Conservation (phyloP, 1,140 invertebrate genomes). For the Mamestra configurata region DNA sequence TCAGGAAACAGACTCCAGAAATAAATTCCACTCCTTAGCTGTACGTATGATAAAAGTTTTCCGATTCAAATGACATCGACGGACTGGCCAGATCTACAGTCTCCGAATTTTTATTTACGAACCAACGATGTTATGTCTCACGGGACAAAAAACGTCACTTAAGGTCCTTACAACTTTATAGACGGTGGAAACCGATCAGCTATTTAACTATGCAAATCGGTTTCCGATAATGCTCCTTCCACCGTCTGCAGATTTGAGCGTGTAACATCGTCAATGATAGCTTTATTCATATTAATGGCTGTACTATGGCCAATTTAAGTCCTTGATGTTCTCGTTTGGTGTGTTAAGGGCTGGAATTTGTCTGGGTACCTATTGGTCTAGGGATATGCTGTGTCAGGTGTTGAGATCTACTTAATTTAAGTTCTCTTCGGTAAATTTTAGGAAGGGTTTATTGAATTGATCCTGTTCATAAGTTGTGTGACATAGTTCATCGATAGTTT, state of each 20-base stretch:
- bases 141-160: conserved; percentile 10
- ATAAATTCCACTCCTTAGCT: too few species aligned
- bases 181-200: conserved; percentile 37
- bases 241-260: conserved; percentile 31
- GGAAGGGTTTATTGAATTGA: too few species aligned
- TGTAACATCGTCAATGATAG: conserved; percentile 47
- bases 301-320: conserved; percentile 31
- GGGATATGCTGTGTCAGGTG: too few species aligned
- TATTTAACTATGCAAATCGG: conserved; percentile 59
- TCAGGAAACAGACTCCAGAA: too few species aligned
- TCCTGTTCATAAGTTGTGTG: too few species aligned
- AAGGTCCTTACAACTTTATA: conserved; percentile 15
- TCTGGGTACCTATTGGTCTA: too few species aligned
- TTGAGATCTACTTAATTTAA: too few species aligned
- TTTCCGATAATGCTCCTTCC: conserved; percentile 51
- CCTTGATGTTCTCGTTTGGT: neutral
- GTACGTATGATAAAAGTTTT: too few species aligned
- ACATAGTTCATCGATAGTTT: too few species aligned
- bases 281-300: conserved; percentile 66
- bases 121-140: neutral
- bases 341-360: neutral
- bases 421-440: too few species aligned
- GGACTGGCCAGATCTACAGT: too few species aligned
- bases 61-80: too few species aligned
- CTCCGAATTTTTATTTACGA: neutral